A percentile compares a stretch with the other conserved stretches of the same genome.
Evolutionary conservation across 2,113 vertebrate genomes (phyloP).

Genomic region (Hemicordylus capensis): DNA sequence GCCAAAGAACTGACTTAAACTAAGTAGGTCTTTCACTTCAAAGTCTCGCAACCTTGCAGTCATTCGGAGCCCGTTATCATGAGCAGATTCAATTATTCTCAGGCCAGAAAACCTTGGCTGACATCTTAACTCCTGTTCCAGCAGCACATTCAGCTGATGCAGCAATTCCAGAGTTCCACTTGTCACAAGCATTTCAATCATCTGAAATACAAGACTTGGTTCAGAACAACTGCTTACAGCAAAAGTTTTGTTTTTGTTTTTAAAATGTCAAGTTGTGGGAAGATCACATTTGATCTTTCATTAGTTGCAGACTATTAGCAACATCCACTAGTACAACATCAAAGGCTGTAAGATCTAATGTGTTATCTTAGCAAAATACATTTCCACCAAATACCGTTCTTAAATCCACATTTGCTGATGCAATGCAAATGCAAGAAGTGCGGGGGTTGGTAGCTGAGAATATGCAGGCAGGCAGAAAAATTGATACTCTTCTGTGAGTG

Average conservation of each 20-base stretch:
- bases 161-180: conserved; percentile 77
- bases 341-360: not conserved
- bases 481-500: too few species aligned
- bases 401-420: not conserved
- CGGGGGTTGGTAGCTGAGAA: too few species aligned
- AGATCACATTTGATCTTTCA: not conserved
- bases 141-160: conserved; percentile 81
- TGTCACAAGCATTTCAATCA: conserved; percentile 84
- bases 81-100: conserved; percentile 85
- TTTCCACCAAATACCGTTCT: too few species aligned
- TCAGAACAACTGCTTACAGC: not conserved
- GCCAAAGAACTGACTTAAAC: conserved; percentile 92
- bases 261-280: not conserved
- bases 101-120: conserved; percentile 91
- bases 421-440: not conserved
- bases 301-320: not conserved
- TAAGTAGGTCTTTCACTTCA: conserved; percentile 93
- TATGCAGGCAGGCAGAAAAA: not conserved
- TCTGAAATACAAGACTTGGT: conserved; percentile 74
- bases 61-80: conserved; percentile 92
- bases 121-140: conserved; percentile 85
- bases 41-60: conserved; percentile 88
- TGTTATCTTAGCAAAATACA: not conserved
- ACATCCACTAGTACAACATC: not conserved
- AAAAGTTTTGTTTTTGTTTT: too few species aligned